Evolutionary conservation across 2,888 invertebrate species (phyloP), one percentile per base, ranked within the genome.

Genomic region (Carabus problematicus): DNA sequence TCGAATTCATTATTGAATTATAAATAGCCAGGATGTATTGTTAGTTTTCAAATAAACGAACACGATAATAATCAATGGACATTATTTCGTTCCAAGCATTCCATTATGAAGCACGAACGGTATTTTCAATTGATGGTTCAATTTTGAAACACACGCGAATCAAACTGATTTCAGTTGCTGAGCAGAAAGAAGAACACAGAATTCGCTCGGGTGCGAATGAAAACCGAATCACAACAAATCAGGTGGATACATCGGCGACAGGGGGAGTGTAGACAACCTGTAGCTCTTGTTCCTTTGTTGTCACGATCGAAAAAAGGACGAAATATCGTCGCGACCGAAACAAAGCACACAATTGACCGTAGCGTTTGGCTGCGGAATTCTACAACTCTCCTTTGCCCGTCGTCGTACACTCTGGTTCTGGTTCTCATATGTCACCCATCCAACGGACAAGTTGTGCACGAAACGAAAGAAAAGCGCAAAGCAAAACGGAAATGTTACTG

Each of bases 281-380:
- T 60, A 43, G 60, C 60, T 45, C 12, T 45, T 45, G 45, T 45
- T 11, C 12, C 11, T 45, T 12, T 12, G 12, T 45, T 12, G 45
- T 45, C 45, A 45, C 11, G 11, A 12, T 45, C 45, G 7, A n/a
- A 11, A 12, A 45, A 45, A 45, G 12, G 12, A 12, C n/a, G 12
- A 11, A 45, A 45, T 3, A 11, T 11, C 45, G 45, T 45, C 2
- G 12, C 45, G 45, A 14, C 16, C 60, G 29, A 60, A 60, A 60
- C 60, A 60, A 60, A 60, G 45, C 60, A 45, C 11, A 60, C 60
- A 60, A 60, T 60, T 60, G 60, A 60, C 60, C 60, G 19, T 45
- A 18, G 14, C 45, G 18, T 29, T n/a, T 29, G 29, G 29, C 29
- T 29, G 6, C 6, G 29, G 29, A 3, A 29, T 29, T 29, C 6